Evolutionary conservation across 2,888 invertebrate species (phyloP).

Genomic region (Synergus japonicus): DNA sequence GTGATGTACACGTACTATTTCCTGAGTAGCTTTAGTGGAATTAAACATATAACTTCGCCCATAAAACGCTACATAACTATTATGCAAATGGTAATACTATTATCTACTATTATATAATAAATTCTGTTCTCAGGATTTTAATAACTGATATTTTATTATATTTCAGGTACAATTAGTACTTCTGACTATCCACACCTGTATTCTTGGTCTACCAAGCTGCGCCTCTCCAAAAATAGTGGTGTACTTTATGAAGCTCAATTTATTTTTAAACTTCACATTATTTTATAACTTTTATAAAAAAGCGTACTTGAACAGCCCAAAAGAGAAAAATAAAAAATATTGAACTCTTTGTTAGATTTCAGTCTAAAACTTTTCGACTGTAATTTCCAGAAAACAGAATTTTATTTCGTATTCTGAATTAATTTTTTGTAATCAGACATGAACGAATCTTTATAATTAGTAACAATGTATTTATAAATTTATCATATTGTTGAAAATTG

Average conservation of each 20-base stretch:
- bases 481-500: too few species aligned
- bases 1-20: conserved; percentile 88
- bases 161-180: conserved; percentile 24
- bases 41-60: conserved; percentile 78
- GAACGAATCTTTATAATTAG: too few species aligned
- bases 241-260: conserved; percentile 80
- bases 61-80: conserved; percentile 80
- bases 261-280: conserved; percentile 64
- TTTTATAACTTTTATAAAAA: conserved; percentile 22
- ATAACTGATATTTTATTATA: background rate
- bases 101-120: background rate
- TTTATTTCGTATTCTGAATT: too few species aligned
- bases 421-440: too few species aligned
- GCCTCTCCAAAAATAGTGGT: conserved; percentile 78
- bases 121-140: background rate
- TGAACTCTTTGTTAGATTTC: background rate
- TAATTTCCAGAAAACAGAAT: background rate
- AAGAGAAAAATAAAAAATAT: background rate
- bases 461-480: too few species aligned
- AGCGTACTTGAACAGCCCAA: background rate
- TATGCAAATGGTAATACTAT: conserved; percentile 82
- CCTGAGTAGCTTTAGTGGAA: conserved; percentile 80
- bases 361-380: background rate
- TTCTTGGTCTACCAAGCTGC: conserved; percentile 79
- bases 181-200: background rate